Evolutionary conservation across 2,888 invertebrate species (phyloP).

Genomic region (Nasonovia ribisnigri): DNA sequence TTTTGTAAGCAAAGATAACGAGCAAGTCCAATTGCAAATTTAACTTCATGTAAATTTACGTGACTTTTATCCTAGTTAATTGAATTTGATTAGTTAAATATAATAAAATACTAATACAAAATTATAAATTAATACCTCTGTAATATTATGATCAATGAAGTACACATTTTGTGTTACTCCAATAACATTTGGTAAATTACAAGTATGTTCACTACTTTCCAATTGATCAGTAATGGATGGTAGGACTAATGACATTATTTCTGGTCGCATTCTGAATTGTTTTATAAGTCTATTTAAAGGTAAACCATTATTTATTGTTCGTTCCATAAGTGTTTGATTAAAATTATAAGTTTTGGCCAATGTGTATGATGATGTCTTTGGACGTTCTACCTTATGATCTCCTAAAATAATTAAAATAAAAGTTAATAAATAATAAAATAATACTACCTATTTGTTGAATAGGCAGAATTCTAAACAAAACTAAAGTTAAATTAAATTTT

Average conservation of each 20-base stretch:
- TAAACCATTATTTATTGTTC: conserved; percentile 56
- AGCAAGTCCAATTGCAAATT: conserved; percentile 76
- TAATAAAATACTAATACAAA: neutral
- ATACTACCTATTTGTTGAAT: neutral
- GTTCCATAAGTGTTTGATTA: conserved; percentile 61
- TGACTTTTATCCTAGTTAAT: conserved; percentile 72
- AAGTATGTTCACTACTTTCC: conserved; percentile 75
- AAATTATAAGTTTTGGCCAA: conserved; percentile 69
- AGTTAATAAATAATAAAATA: neutral
- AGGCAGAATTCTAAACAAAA: neutral
- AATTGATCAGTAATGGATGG: conserved; percentile 79
- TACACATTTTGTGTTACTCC: conserved; percentile 78
- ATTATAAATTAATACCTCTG: conserved; percentile 72
- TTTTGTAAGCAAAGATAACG: conserved; percentile 76
- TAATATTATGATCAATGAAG: conserved; percentile 77
- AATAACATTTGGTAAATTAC: conserved; percentile 73
- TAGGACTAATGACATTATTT: conserved; percentile 69
- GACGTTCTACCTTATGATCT: conserved; percentile 71
- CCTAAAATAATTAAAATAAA: conserved; percentile 26
- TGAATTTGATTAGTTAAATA: neutral
- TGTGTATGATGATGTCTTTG: conserved; percentile 72
- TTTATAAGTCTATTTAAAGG: conserved; percentile 47
- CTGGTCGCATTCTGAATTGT: conserved; percentile 63
- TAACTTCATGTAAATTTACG: conserved; percentile 77
- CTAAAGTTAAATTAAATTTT: neutral